Percentiles rank a stretch among this genome's conserved stretches.
phyloP scores from a whole-genome alignment of 2,888 invertebrate species.

The Pheosia tremula region DNA sequence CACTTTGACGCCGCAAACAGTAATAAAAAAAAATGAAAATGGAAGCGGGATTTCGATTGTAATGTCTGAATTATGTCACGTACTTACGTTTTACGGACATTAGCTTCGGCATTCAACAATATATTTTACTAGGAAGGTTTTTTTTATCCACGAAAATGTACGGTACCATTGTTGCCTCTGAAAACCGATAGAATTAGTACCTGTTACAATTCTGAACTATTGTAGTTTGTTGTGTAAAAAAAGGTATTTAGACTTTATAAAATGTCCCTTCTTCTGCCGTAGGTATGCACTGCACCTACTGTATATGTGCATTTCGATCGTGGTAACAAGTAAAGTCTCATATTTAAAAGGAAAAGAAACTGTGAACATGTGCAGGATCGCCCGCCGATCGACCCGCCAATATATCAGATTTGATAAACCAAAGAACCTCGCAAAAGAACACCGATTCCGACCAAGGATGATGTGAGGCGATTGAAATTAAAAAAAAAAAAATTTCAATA shows the following conservation, averaged over 20 bases:
- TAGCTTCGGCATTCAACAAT: constrained; percentile 2
- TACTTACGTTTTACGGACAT: not conserved
- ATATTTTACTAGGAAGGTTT: constrained; percentile 2
- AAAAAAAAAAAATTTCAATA: too few species aligned
- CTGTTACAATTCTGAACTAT: not conserved
- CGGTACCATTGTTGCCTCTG: not conserved
- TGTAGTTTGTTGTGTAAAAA: not conserved
- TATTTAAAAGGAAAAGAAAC: too few species aligned
- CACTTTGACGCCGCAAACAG: not conserved
- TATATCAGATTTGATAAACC: too few species aligned
- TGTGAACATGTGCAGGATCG: too few species aligned
- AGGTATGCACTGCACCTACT: too few species aligned
- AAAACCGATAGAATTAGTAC: not conserved
- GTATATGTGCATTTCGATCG: too few species aligned
- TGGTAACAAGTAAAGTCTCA: too few species aligned
- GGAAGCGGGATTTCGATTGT: not conserved
- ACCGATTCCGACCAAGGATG: too few species aligned
- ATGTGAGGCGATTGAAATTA: too few species aligned
- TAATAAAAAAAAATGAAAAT: constrained; percentile 1
- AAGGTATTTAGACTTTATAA: not conserved
- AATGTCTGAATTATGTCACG: constrained; percentile 3
- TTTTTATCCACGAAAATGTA: constrained; percentile 1
- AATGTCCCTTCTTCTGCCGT: too few species aligned
- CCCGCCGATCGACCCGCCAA: too few species aligned
- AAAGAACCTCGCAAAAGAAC: too few species aligned